Evolutionary conservation across 1,140 invertebrate species (phyloP).

Genomic region (Magallana gigas): DNA sequence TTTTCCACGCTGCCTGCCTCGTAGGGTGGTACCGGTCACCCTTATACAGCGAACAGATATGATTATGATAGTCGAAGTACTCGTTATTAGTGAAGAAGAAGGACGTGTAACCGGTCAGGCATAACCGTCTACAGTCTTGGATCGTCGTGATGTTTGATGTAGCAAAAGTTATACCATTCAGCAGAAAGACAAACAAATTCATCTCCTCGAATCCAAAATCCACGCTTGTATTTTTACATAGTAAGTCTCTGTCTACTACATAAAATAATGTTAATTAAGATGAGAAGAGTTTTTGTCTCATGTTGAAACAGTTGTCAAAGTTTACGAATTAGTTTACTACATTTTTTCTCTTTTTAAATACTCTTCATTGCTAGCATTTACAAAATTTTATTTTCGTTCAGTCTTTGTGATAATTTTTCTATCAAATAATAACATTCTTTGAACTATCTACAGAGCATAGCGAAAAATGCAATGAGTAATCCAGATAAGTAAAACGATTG

Average conservation of each 20-base stretch:
- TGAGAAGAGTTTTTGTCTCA: no score
- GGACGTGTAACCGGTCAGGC: neutral
- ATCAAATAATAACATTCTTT: no score
- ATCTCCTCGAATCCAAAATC: conserved; percentile 49
- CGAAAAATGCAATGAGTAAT: no score
- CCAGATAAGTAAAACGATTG: no score
- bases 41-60: neutral
- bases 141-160: neutral
- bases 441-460: no score
- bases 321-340: no score
- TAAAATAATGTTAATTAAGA: neutral
- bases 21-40: conserved; percentile 37
- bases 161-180: neutral
- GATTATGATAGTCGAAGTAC: neutral
- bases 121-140: conserved; percentile 5
- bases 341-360: no score
- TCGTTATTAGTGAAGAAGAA: neutral
- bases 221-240: neutral
- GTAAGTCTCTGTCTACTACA: conserved; percentile 10
- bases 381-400: no score
- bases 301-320: no score
- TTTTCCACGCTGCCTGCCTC: neutral
- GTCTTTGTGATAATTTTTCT: no score
- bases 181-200: neutral
- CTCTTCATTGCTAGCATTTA: no score